Evolutionary conservation across 2,113 vertebrate genomes (phyloP).

Genomic region (Bucco capensis): DNA sequence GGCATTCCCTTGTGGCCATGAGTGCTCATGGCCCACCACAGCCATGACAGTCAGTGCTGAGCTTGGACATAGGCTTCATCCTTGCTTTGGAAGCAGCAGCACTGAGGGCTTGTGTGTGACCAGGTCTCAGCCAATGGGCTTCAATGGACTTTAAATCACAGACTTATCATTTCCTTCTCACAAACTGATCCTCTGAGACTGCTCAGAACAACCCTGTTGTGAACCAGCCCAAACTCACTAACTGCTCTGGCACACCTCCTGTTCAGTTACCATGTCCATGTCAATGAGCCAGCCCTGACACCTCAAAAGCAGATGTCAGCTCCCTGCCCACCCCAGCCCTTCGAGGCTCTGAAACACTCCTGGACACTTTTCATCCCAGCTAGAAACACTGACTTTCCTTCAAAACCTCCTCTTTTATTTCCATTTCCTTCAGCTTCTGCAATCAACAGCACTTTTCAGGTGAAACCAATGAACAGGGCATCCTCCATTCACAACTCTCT

Average conservation of each 20-base stretch:
- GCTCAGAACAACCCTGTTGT: background rate
- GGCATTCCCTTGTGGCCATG: accelerated
- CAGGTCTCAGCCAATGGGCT: background rate
- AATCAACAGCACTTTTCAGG: background rate
- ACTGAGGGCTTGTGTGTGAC: background rate
- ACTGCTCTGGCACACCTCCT: background rate
- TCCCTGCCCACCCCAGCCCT: background rate
- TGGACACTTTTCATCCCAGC: background rate
- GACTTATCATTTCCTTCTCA: background rate
- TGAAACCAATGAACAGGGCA: background rate
- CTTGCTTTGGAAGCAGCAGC: background rate
- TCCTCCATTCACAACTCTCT: background rate
- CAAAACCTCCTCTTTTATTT: no score
- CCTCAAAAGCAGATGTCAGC: background rate
- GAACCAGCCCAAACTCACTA: background rate
- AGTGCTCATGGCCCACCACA: background rate
- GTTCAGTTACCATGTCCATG: background rate
- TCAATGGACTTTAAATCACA: background rate
- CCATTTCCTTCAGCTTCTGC: background rate
- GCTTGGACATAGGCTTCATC: background rate
- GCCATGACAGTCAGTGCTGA: background rate
- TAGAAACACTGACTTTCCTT: background rate
- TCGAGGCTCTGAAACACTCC: background rate
- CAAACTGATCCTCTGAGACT: background rate
- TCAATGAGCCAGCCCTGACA: background rate